Percentiles rank a stretch among this genome's conserved stretches.
Evolutionary conservation across 2,113 vertebrate species (phyloP).

Genomic region (Cromileptes altivelis): DNA sequence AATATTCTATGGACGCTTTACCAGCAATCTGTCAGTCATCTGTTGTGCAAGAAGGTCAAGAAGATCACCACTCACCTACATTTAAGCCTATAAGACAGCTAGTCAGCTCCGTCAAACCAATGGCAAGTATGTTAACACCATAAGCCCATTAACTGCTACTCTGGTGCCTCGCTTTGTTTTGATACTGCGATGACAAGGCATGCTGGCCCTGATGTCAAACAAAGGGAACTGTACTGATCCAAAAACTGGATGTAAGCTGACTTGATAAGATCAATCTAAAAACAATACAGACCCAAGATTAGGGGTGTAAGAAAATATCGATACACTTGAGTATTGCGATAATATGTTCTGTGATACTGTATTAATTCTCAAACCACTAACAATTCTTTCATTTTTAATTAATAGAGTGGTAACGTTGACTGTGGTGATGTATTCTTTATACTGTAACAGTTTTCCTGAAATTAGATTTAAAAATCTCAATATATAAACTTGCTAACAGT

Average conservation of each 20-base stretch:
- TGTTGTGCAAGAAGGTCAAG: constrained; percentile 13
- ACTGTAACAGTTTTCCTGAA: too few species aligned
- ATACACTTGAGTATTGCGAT: too few species aligned
- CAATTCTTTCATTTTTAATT: too few species aligned
- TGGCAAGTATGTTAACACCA: constrained; percentile 34
- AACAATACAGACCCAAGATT: not conserved
- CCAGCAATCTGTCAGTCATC: constrained; percentile 27
- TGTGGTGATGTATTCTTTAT: too few species aligned
- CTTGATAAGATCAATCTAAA: not conserved
- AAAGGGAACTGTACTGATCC: not conserved
- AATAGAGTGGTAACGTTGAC: too few species aligned
- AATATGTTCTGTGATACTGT: too few species aligned
- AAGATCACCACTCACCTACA: constrained; percentile 38
- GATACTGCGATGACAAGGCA: constrained; percentile 6
- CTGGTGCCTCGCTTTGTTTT: not conserved
- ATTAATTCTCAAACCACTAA: too few species aligned
- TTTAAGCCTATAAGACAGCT: constrained; percentile 58
- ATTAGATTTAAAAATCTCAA: too few species aligned
- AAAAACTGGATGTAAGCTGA: not conserved
- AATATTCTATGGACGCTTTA: constrained; percentile 2
- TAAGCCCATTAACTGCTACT: constrained; percentile 60
- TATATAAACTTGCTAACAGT: too few species aligned
- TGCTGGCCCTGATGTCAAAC: not conserved
- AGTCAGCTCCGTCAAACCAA: constrained; percentile 36
- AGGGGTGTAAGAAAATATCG: too few species aligned